Percentiles rank a stretch among this genome's conserved stretches.
Conservation (phyloP, 2,888 invertebrate species). For the Salticus scenicus region DNA sequence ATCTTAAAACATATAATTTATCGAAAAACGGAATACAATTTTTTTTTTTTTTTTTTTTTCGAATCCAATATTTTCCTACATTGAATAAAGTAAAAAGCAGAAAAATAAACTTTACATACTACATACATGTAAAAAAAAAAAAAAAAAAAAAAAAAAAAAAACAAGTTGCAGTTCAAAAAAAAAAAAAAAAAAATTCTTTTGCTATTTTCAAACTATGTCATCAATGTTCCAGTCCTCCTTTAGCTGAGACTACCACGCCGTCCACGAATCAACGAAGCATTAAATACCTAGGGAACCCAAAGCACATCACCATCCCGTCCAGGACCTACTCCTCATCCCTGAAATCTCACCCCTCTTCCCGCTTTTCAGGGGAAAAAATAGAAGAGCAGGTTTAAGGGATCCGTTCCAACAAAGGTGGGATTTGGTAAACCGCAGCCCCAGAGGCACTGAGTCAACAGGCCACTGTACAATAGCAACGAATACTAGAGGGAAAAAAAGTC, state of each 20-base stretch:
- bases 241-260: not conserved
- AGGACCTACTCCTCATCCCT: not conserved
- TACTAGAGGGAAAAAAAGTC: not conserved
- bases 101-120: too few relatives aligned
- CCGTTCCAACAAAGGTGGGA: conserved; percentile 40
- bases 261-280: not conserved
- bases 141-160: too few relatives aligned
- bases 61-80: too few relatives aligned
- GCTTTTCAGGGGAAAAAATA: not conserved
- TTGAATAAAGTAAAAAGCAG: too few relatives aligned
- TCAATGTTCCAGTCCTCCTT: not conserved
- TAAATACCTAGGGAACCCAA: not conserved
- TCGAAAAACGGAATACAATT: too few relatives aligned
- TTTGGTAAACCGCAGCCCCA: conserved; percentile 62
- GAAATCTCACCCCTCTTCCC: not conserved
- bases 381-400: conserved; percentile 25
- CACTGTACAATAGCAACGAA: conserved; percentile 15
- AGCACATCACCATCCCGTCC: conserved; percentile 1
- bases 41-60: too few relatives aligned
- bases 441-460: conserved; percentile 62
- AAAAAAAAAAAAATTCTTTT: too few relatives aligned
- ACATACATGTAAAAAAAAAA: too few relatives aligned
- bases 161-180: too few relatives aligned
- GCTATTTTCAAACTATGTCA: not conserved
- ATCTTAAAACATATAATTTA: too few relatives aligned